phyloP scores from a whole-genome alignment of 2,797 vertebrate genomes.

The Lepidocolaptes lacrymiger region DNA sequence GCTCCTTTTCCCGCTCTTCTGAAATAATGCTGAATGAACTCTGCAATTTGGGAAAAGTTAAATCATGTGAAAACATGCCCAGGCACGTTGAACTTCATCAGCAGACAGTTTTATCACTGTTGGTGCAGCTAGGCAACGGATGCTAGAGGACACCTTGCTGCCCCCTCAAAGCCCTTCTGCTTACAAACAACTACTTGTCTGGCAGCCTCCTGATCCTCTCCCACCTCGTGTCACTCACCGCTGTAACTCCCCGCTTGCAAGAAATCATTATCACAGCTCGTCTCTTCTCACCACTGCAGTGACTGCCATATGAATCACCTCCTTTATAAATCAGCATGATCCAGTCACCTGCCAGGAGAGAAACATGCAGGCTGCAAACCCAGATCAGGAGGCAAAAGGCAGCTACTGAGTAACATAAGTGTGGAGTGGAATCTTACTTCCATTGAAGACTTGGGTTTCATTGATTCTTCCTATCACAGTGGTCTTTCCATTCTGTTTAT shows the following conservation, averaged over 20 bases:
- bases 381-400: not conserved
- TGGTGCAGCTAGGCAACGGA: not conserved
- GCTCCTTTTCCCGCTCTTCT: conserved; percentile 81
- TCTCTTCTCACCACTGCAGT: conserved; percentile 83
- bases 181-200: not conserved
- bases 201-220: not conserved
- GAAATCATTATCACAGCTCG: conserved; percentile 91
- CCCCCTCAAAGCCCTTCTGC: not conserved
- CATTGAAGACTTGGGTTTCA: conserved; percentile 81
- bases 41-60: conserved; percentile 69
- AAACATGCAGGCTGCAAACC: not conserved
- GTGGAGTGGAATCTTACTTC: conserved; percentile 81
- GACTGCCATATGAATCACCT: conserved; percentile 81
- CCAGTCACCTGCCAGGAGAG: conserved; percentile 85
- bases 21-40: conserved; percentile 76
- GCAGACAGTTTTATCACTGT: not conserved
- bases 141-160: not conserved
- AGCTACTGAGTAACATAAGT: not conserved
- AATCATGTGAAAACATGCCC: not conserved
- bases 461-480: conserved; percentile 84
- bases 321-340: conserved; percentile 88
- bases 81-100: not conserved
- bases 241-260: conserved; percentile 80
- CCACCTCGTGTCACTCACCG: conserved; percentile 69
- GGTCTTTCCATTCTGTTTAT: conserved; percentile 16